Conservation (phyloP, 2,797 vertebrate genomes). For the Anguilla pacifica region DNA sequence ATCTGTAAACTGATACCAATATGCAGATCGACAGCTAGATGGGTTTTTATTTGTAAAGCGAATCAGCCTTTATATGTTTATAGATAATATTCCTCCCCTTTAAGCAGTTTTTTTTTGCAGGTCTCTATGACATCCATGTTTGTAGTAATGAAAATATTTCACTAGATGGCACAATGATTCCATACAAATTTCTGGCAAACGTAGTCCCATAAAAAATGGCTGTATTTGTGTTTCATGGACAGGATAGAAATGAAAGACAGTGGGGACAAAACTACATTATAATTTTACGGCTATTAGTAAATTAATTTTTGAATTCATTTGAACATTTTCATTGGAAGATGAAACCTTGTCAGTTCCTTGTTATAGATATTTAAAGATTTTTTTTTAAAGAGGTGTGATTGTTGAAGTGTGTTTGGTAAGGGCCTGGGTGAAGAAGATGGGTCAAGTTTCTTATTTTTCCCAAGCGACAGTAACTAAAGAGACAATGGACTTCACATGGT, state of each 20-base stretch:
- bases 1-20: neutral
- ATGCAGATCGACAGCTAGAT: neutral
- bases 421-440: too few species aligned
- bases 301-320: neutral
- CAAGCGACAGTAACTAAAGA: too few species aligned
- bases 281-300: neutral
- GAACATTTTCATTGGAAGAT: neutral
- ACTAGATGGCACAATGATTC: slow-evolving; percentile 33
- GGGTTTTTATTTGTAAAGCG: neutral
- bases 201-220: neutral
- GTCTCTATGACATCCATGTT: neutral
- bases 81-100: neutral
- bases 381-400: neutral
- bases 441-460: too few species aligned
- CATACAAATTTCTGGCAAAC: neutral
- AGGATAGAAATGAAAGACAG: neutral
- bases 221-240: neutral
- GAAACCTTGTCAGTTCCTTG: neutral
- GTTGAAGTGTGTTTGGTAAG: too few species aligned
- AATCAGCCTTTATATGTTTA: neutral
- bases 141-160: slow-evolving; percentile 19
- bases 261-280: neutral
- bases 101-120: neutral
- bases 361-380: neutral
- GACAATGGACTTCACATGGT: too few species aligned